Percentiles rank a stretch among this genome's conserved stretches.
Evolutionary conservation across 1,140 invertebrate genomes (phyloP).

Genomic region (Lordiphosa collinella): DNA sequence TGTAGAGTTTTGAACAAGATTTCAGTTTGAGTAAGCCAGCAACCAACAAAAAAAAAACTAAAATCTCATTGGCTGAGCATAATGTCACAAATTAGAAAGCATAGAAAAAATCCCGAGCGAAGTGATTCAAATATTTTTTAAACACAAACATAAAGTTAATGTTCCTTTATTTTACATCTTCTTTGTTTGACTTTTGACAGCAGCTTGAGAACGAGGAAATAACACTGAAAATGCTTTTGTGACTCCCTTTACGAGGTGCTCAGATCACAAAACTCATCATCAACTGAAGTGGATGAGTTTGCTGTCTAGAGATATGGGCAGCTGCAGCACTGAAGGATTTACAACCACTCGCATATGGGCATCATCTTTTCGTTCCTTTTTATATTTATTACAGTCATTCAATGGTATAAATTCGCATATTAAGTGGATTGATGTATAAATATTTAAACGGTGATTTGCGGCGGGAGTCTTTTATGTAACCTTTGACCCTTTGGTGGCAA

Average conservation of each 20-base stretch:
- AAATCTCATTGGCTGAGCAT: constrained; percentile 58
- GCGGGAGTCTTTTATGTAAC: constrained; percentile 14
- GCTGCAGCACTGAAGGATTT: constrained; percentile 21
- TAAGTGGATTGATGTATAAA: constrained; percentile 78
- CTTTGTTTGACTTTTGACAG: constrained; percentile 2
- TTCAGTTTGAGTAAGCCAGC: neutral
- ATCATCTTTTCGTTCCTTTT: constrained; percentile 41
- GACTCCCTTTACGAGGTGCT: constrained; percentile 20
- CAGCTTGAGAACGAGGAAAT: no score
- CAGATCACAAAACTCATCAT: constrained; percentile 28
- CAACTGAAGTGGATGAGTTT: constrained; percentile 22
- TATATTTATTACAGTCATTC: constrained; percentile 76
- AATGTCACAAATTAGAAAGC: constrained; percentile 42
- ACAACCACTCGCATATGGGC: constrained; percentile 43
- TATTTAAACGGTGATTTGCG: constrained; percentile 76
- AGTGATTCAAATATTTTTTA: no score
- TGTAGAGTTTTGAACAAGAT: constrained; percentile 15
- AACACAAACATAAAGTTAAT: no score
- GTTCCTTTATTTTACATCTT: constrained; percentile 19
- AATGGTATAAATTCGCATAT: constrained; percentile 70
- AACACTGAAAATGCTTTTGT: no score
- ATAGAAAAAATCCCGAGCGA: neutral
- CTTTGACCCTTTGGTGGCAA: constrained; percentile 29
- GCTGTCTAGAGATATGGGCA: constrained; percentile 6
- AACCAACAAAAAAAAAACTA: constrained; percentile 29